Percentiles rank a stretch among this genome's conserved stretches.
phyloP scores from a whole-genome alignment of 2,888 invertebrate genomes.

The Eupithecia centaureata region DNA sequence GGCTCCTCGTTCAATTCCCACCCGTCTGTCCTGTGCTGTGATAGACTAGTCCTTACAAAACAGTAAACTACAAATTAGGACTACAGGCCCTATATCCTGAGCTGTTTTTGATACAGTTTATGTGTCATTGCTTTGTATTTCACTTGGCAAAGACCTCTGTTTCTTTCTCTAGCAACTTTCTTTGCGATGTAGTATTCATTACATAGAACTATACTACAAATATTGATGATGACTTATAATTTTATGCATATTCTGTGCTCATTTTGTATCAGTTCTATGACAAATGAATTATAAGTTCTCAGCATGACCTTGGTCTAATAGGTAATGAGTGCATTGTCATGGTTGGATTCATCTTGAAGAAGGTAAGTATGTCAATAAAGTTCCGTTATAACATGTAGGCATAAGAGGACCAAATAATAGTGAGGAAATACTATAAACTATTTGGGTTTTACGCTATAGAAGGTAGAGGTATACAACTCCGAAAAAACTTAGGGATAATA shows the following conservation, averaged over 20 bases:
- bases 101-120: background rate
- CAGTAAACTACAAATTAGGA: too few species aligned
- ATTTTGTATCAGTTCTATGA: background rate
- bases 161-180: background rate
- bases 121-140: too few species aligned
- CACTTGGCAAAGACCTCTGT: background rate
- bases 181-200: too few species aligned
- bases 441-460: background rate
- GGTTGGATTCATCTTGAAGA: constrained; percentile 20
- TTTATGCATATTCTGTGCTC: background rate
- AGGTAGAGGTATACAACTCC: background rate
- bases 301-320: background rate
- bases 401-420: background rate
- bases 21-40: background rate
- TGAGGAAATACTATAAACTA: background rate
- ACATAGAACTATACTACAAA: too few species aligned
- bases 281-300: background rate
- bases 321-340: constrained; percentile 29
- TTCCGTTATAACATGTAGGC: background rate
- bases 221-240: too few species aligned
- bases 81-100: background rate
- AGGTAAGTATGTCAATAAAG: constrained; percentile 16
- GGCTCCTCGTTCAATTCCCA: too few species aligned
- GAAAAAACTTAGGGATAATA: background rate
- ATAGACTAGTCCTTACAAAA: too few species aligned